Base-by-base conservation (phyloP, 2,888 invertebrate genomes). In the Hydrotaea cyrtoneurina region DNA sequence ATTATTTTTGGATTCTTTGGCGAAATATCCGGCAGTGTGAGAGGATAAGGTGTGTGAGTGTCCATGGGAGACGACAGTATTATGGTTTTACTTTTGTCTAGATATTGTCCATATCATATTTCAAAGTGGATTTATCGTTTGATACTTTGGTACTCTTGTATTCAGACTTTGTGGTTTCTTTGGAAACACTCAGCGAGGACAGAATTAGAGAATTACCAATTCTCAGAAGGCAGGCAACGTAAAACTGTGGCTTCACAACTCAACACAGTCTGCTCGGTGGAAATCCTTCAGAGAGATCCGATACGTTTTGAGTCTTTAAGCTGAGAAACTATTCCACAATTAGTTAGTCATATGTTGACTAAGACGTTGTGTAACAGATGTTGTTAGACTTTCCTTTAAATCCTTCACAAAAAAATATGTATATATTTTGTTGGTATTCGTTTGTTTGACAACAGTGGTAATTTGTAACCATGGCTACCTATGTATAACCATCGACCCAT, bases 111-210 rank as follows among this genome's bases (percentile, higher is more conserved):
- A 5, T 55, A 19, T 55, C 17, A 5, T 5, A 55, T 55, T 55
- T 55, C 55, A 55, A 55, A 5, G 21, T n/a, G 50, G 50, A n/a
- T n/a, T 50, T 50, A 13, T 50, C 13, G 15, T 50, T 13, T 43
- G 43, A 13, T 43, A 43, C 43, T 13, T 43, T 43, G 7, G 15
- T 2, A 3, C 43, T 11, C 1, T 43, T 43, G 10, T 43, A 1
- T 15, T 55, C 57, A n/a, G 59, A 46, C 71, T 31, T 4, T 31
- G 31, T 4, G 73, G 50, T 71, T 78, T 80, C 81, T 79, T 66
- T 69, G 86, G 74, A 43, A 46, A 19, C 50, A 80, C 79, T 31
- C 71, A 69, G 83, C 75, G 55, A 75, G 77, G 59, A 76, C 78
- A 85, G 83, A 55, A 71, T 59, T 59, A 57, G 75, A 77, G 74